Percentiles rank a stretch among this genome's conserved stretches.
phyloP scores from a whole-genome alignment of 2,888 invertebrate genomes.

The Campoplex nolae region DNA sequence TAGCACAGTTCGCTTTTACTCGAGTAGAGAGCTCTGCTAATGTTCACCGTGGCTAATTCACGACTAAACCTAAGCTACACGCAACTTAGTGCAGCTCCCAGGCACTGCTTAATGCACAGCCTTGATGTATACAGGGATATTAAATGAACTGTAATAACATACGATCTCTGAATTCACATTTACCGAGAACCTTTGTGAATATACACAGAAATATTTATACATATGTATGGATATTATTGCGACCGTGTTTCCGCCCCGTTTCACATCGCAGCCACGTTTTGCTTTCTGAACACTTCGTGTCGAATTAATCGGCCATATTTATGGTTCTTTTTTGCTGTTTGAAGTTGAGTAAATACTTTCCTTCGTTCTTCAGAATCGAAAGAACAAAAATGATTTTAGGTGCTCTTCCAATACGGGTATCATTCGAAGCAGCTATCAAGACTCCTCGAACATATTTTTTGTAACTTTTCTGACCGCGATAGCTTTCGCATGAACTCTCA shows the following conservation, averaged over 20 bases:
- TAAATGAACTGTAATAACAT: slow-evolving; percentile 50
- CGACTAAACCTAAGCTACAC: slow-evolving; percentile 23
- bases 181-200: background rate
- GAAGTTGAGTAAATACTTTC: background rate
- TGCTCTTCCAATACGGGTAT: background rate
- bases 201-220: background rate
- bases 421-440: no score
- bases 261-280: slow-evolving; percentile 15
- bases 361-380: background rate
- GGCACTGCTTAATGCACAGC: slow-evolving; percentile 17
- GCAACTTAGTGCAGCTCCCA: slow-evolving; percentile 8
- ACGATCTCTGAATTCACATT: slow-evolving; percentile 44
- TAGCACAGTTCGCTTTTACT: slow-evolving; percentile 14
- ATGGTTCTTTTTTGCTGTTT: background rate
- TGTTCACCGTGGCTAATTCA: slow-evolving; percentile 59
- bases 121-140: slow-evolving; percentile 46
- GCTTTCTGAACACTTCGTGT: background rate
- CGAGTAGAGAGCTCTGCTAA: slow-evolving; percentile 64
- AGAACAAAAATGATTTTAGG: background rate
- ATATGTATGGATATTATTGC: slow-evolving; percentile 26
- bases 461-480: background rate
- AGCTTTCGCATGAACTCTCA: no score
- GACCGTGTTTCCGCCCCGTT: slow-evolving; percentile 8
- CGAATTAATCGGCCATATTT: background rate
- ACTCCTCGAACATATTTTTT: background rate